phyloP scores from a whole-genome alignment of 2,113 vertebrate genomes.

The Mohoua ochrocephala region DNA sequence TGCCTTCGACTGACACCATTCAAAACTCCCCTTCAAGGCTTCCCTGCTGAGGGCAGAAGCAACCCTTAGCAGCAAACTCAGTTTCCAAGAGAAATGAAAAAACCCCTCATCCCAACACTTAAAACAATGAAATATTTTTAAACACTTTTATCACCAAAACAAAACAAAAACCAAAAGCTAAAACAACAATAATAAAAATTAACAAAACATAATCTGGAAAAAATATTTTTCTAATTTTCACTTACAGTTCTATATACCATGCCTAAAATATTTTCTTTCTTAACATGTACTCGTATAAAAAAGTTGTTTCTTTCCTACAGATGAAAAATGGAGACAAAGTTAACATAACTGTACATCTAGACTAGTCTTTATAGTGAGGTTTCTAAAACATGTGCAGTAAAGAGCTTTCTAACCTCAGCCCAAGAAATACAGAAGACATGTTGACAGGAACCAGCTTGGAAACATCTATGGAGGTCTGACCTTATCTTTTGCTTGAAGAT shows the following conservation, averaged over 20 bases:
- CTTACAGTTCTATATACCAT: not conserved
- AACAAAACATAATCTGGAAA: not conserved
- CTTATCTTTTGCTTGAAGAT: not conserved
- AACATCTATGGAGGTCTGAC: not conserved
- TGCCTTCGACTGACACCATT: not conserved
- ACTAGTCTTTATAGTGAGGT: not conserved
- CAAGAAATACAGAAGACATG: not conserved
- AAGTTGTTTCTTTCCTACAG: not conserved
- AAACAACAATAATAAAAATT: too few species aligned
- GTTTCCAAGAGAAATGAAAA: not conserved
- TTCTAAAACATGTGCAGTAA: not conserved
- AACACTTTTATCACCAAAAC: not conserved
- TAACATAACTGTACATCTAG: not conserved
- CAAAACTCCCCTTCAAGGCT: not conserved
- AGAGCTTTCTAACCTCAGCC: not conserved
- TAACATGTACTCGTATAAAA: not conserved
- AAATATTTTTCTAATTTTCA: not conserved
- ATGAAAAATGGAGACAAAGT: not conserved
- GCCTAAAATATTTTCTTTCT: not conserved
- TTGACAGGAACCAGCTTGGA: not conserved
- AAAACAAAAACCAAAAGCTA: too few species aligned
- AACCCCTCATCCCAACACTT: not conserved
- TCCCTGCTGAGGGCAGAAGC: not conserved
- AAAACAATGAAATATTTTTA: not conserved
- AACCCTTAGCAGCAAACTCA: not conserved